Percentiles rank a stretch among this genome's conserved stretches.
Conservation (phyloP, 2,888 invertebrate species). For the Thymelicus sylvestris region DNA sequence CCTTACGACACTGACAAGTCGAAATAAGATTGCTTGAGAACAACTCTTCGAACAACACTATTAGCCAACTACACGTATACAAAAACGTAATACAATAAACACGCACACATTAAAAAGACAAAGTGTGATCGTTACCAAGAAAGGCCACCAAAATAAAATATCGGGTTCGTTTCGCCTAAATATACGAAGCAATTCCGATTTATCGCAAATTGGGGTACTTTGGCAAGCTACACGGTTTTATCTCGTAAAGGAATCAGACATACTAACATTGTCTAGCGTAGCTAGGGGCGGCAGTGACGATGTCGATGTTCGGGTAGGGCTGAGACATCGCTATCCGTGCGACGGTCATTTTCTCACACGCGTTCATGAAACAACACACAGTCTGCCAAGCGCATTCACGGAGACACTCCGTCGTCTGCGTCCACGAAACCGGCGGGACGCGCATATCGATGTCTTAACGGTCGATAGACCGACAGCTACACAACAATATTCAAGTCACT, state of each 20-base stretch:
- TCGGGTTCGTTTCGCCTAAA: constrained; percentile 20
- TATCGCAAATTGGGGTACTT: constrained; percentile 35
- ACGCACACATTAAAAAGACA: constrained; percentile 10
- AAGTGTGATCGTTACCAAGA: constrained; percentile 11
- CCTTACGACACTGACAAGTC: no score
- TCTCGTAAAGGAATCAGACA: constrained; percentile 30
- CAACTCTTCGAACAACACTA: not conserved
- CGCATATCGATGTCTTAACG: constrained; percentile 51
- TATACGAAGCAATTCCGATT: constrained; percentile 36
- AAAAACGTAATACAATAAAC: not conserved
- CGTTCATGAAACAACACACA: constrained; percentile 63
- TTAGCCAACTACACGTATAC: no score
- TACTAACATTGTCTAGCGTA: constrained; percentile 68
- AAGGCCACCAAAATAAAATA: constrained; percentile 28
- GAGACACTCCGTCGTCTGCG: constrained; percentile 62
- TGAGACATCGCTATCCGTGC: constrained; percentile 62
- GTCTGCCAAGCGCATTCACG: constrained; percentile 67
- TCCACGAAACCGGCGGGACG: constrained; percentile 60
- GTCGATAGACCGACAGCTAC: constrained; percentile 9
- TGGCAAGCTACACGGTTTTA: constrained; percentile 32
- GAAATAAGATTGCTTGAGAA: no score
- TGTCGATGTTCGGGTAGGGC: constrained; percentile 70
- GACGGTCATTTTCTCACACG: constrained; percentile 62
- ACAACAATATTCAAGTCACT: constrained; percentile 37
- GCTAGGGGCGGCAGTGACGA: constrained; percentile 67